These are phyloP conservation scores for Heliconius aoede DNA, from an alignment of 2,888 invertebrate species.

Conservation along the genomic window DNA sequence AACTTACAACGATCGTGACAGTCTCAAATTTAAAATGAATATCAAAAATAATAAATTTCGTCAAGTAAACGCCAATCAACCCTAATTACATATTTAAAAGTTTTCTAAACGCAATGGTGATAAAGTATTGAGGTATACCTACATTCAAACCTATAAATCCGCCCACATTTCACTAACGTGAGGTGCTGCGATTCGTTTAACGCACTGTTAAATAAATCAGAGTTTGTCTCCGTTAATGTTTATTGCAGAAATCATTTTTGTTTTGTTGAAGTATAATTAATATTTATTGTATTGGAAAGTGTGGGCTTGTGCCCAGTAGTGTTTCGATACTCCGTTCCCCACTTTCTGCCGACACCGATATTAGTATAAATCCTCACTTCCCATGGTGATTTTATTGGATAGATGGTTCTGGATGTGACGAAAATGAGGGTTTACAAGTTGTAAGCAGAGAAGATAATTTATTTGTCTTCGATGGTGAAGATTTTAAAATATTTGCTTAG, in stretches of 20 bases:
- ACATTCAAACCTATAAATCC: constrained; percentile 33
- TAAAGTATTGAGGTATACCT: constrained; percentile 11
- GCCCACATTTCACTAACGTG: constrained; percentile 5
- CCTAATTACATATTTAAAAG: constrained; percentile 27
- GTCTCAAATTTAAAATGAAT: not conserved
- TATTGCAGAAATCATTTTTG: not conserved
- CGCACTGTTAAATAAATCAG: constrained; percentile 22
- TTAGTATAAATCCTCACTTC: no score
- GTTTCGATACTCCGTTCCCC: not conserved
- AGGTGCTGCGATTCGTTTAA: constrained; percentile 28
- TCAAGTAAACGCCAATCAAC: not conserved
- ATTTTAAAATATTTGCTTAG: no score
- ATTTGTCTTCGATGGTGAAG: no score
- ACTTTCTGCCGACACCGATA: no score
- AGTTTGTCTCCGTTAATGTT: constrained; percentile 8
- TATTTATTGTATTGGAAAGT: not conserved
- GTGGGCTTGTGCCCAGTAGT: no score
- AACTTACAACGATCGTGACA: not conserved
- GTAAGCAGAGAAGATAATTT: no score
- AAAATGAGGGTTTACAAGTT: no score
- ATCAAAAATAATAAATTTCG: constrained; percentile 6
- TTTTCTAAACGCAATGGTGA: constrained; percentile 21
- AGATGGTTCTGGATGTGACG: no score
- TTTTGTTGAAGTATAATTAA: not conserved
- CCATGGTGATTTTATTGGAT: no score